Percentiles rank a stretch among this genome's conserved stretches.
Evolutionary conservation across 2,113 vertebrate genomes (phyloP).

Genomic region (Copsychus sechellarum): DNA sequence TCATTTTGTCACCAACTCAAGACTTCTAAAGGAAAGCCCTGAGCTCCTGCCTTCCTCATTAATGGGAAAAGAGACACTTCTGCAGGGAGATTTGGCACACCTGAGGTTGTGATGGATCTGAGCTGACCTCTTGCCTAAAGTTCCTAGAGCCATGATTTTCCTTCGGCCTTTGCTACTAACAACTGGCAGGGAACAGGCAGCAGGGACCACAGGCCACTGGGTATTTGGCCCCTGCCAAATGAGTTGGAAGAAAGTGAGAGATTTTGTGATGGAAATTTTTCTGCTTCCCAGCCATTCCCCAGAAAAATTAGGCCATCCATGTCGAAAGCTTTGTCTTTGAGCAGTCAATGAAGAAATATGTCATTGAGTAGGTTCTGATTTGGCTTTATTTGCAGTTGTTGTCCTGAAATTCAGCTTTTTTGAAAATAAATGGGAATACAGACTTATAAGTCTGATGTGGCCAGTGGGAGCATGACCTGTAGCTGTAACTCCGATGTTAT

Average conservation of each 20-base stretch:
- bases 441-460: background rate
- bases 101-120: background rate
- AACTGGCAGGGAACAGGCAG: background rate
- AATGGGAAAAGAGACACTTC: background rate
- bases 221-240: background rate
- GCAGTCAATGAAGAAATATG: background rate
- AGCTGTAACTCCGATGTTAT: background rate
- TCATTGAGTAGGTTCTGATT: constrained; percentile 8
- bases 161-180: background rate
- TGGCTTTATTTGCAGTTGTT: background rate
- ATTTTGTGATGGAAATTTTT: background rate
- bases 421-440: background rate
- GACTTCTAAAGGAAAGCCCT: background rate
- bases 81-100: background rate
- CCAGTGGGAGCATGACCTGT: background rate
- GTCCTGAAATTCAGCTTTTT: background rate
- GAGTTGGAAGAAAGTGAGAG: background rate
- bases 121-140: background rate
- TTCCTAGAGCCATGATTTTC: background rate
- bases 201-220: background rate
- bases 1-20: background rate
- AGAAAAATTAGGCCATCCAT: background rate
- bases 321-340: background rate
- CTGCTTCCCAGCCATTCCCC: background rate
- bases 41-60: background rate